These are phyloP conservation scores for Chouioia cunea DNA, from an alignment of 2,888 invertebrate species.

Conservation along the genomic window DNA sequence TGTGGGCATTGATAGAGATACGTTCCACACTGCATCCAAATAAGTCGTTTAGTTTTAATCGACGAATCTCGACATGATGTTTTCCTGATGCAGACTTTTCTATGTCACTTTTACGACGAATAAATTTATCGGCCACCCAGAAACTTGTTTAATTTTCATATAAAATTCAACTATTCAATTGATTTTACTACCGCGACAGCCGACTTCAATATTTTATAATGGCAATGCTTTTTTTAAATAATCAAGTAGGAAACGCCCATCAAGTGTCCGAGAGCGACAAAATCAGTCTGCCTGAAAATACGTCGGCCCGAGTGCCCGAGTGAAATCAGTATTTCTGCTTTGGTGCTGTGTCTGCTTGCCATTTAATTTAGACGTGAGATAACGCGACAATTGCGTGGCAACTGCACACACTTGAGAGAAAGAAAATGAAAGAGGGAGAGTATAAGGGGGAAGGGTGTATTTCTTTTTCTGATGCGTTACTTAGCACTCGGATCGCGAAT, in stretches of 20 bases:
- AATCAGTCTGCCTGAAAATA: slow-evolving; percentile 6
- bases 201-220: neutral
- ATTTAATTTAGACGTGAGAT: slow-evolving; percentile 14
- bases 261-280: slow-evolving; percentile 8
- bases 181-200: neutral
- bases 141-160: neutral
- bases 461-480: neutral
- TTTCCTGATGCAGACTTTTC: neutral
- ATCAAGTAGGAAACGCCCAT: slow-evolving; percentile 31
- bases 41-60: too few relatives aligned
- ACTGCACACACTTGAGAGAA: neutral
- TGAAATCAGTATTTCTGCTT: neutral
- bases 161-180: neutral
- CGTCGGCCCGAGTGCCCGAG: neutral
- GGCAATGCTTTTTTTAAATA: neutral
- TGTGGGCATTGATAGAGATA: too few relatives aligned
- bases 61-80: too few relatives aligned
- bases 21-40: too few relatives aligned
- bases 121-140: slow-evolving; percentile 11
- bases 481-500: neutral
- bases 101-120: neutral
- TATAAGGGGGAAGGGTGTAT: too few relatives aligned
- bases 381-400: slow-evolving; percentile 13
- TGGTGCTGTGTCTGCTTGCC: neutral
- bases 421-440: neutral